A percentile compares a stretch with the other conserved stretches of the same genome.
Conservation (phyloP, 2,888 invertebrate genomes). For the Oscheius onirici region DNA sequence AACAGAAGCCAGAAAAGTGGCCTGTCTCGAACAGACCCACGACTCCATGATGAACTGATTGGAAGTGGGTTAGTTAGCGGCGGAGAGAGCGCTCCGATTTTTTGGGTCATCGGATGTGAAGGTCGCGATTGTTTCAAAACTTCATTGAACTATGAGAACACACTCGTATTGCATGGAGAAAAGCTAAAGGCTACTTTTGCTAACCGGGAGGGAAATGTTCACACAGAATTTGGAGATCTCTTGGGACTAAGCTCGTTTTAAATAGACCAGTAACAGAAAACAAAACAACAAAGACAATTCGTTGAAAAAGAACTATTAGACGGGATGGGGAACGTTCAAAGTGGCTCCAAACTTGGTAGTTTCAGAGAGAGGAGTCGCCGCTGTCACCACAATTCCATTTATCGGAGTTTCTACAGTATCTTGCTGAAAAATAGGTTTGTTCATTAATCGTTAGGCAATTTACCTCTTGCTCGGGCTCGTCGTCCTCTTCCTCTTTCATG, state of each 20-base stretch:
- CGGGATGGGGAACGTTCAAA: slow-evolving; percentile 26
- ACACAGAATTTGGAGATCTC: slow-evolving; percentile 9
- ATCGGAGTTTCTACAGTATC: not conserved
- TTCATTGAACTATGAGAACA: not conserved
- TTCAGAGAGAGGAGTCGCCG: slow-evolving; percentile 11
- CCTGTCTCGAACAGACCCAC: slow-evolving; percentile 32
- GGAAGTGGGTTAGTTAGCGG: not conserved
- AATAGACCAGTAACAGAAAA: not conserved
- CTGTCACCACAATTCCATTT: slow-evolving; percentile 27
- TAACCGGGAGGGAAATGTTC: no score
- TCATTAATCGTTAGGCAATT: no score
- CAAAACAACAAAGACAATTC: not conserved
- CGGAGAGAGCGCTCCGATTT: not conserved
- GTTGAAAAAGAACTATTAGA: slow-evolving; percentile 9
- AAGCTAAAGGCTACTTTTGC: not conserved
- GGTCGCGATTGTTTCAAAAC: no score
- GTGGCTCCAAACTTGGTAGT: slow-evolving; percentile 20
- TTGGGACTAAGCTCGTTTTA: slow-evolving; percentile 15
- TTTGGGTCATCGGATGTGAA: not conserved
- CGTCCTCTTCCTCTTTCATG: not conserved
- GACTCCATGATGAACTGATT: not conserved
- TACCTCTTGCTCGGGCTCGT: not conserved
- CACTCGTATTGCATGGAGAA: not conserved
- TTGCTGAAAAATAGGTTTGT: not conserved
- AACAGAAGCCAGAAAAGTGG: slow-evolving; percentile 59